Conservation (phyloP, 2,888 invertebrate genomes). For the Melinaea menophilus region DNA sequence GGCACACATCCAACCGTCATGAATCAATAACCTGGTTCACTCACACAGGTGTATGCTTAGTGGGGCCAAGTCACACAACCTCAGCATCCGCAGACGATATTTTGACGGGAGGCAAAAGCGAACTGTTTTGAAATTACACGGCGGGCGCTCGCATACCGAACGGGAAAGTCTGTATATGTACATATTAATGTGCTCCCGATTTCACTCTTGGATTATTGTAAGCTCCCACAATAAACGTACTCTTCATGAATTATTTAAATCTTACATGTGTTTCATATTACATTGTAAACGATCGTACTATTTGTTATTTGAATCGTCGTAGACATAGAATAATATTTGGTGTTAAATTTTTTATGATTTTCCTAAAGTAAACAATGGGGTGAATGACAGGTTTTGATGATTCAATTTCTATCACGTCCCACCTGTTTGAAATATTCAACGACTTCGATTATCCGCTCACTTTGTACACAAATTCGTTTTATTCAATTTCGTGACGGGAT, state of each 20-base stretch:
- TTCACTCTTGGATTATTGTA: slow-evolving; percentile 24
- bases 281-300: slow-evolving; percentile 10
- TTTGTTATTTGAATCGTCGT: background rate
- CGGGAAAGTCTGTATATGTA: slow-evolving; percentile 27
- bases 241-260: slow-evolving; percentile 20
- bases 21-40: slow-evolving; percentile 73
- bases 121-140: slow-evolving; percentile 63
- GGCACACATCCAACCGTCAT: slow-evolving; percentile 69
- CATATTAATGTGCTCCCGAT: slow-evolving; percentile 27
- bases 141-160: slow-evolving; percentile 33
- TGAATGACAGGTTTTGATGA: slow-evolving; percentile 35
- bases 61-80: slow-evolving; percentile 58
- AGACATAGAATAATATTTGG: slow-evolving; percentile 5
- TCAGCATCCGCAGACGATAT: slow-evolving; percentile 60
- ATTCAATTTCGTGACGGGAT: slow-evolving; percentile 55
- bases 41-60: slow-evolving; percentile 52
- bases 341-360: slow-evolving; percentile 5
- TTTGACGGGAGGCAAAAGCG: slow-evolving; percentile 65
- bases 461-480: slow-evolving; percentile 69
- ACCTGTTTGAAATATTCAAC: slow-evolving; percentile 69
- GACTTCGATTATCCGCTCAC: slow-evolving; percentile 68
- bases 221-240: slow-evolving; percentile 18
- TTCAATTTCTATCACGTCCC: slow-evolving; percentile 64
- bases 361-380: slow-evolving; percentile 16
- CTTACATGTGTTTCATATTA: slow-evolving; percentile 14